Base-by-base conservation (phyloP, 30 jellyfish, hydroid and myxozoan species). In the Chironex yamaguchii region DNA sequence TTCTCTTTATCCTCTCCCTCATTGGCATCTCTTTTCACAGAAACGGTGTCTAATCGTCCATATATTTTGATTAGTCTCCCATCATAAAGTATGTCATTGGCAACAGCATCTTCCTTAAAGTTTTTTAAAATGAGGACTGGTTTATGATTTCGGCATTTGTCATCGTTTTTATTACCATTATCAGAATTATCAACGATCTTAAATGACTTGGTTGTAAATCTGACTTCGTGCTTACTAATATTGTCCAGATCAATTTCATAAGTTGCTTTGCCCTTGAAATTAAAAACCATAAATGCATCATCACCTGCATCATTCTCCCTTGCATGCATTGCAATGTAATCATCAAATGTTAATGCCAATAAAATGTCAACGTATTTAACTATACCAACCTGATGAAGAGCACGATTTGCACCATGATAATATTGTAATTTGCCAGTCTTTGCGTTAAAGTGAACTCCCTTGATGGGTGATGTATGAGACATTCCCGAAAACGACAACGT, bases 351-450 rank as follows among this genome's bases (percentile, higher is more conserved):
- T 17, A 29, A 11, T 14, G 67, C 87, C 32, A 58, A 74, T 1
- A 74, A 49, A 17, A 74, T 11, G 12, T 74, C 76, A 0, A 49
- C 87, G 50, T 74, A 24, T 50, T 17, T 48, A 14, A 74, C 76
- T 3, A 33, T 74, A 1, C 87, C 87, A 74, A 74, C 75, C 1
- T 52, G 87, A 26, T 74, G 87, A 17, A n/a, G 52, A 67, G 14
- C 12, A 21, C 4, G 76, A 29, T 36, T 13, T 17, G 26, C 6
- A 4, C 76, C 76, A 35, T 71, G 69, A 4, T 17, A 9, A 14
- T 26, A 71, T 25, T 71, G 70, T 26, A 71, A 21, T 11, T 25
- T 24, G 20, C 87, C 87, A 17, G 76, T 42, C 4, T 23, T 26
- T n/a, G 87, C 77, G 52, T 49, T n/a, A 35, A 4, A 74, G 11